A percentile compares a stretch with the other conserved stretches of the same genome.
phyloP scores from a whole-genome alignment of 2,888 invertebrate species.

The Perithous albicinctus region DNA sequence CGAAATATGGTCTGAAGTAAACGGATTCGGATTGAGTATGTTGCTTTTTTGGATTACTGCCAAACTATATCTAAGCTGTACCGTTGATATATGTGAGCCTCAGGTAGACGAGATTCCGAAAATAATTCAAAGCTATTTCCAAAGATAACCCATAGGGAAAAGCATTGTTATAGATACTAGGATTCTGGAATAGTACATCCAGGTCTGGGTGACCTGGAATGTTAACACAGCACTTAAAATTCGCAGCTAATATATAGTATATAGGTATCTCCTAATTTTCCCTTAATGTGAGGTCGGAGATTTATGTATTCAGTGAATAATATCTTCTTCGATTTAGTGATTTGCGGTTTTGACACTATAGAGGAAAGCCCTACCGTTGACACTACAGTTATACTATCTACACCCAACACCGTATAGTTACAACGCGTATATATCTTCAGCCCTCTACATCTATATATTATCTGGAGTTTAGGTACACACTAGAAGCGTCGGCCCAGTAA shows the following conservation, averaged over 20 bases:
- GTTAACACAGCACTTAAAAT: neutral
- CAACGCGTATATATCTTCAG: neutral
- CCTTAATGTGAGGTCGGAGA: neutral
- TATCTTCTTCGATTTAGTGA: neutral
- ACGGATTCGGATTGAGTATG: slow-evolving; percentile 41
- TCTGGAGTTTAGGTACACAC: neutral
- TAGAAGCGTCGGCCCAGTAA: neutral
- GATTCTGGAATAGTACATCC: neutral
- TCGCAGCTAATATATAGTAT: neutral
- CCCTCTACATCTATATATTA: neutral
- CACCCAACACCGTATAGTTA: slow-evolving; percentile 3
- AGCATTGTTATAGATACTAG: neutral
- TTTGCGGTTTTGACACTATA: neutral
- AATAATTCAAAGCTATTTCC: neutral
- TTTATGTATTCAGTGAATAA: neutral
- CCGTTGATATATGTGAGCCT: neutral
- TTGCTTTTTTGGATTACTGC: slow-evolving; percentile 48
- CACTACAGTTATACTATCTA: neutral
- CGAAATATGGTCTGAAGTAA: slow-evolving; percentile 49
- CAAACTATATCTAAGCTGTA: neutral
- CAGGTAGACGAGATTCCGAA: neutral
- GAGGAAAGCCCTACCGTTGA: neutral
- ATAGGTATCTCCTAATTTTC: slow-evolving; percentile 2
- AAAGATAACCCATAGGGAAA: neutral
- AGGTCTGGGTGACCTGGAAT: neutral